phyloP scores from a whole-genome alignment of 2,113 vertebrate species.

The Trogon melanurus region DNA sequence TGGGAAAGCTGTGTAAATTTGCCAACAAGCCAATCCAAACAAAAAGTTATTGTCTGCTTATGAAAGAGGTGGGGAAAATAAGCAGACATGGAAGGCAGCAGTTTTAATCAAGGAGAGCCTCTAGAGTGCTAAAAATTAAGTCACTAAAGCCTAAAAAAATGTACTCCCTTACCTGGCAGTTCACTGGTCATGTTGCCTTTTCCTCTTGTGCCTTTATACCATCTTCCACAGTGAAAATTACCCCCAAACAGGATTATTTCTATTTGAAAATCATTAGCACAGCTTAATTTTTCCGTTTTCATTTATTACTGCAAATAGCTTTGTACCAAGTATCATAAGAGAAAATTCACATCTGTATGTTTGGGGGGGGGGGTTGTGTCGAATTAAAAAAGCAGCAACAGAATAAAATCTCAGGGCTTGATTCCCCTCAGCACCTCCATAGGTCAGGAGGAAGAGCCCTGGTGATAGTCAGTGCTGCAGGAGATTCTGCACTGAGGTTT shows the following conservation, averaged over 20 bases:
- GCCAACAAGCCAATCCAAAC: neutral
- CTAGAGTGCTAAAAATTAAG: neutral
- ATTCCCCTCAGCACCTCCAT: neutral
- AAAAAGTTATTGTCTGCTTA: neutral
- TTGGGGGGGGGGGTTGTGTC: neutral
- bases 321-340: neutral
- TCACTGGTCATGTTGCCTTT: neutral
- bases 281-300: neutral
- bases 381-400: neutral
- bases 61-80: neutral
- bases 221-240: neutral
- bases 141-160: neutral
- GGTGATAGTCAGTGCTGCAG: neutral
- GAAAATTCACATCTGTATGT: neutral
- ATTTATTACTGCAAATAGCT: neutral
- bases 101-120: neutral
- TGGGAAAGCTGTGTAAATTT: conserved; percentile 10
- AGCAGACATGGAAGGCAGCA: neutral
- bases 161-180: neutral
- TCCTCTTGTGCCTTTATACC: neutral
- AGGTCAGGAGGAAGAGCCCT: neutral
- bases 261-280: neutral
- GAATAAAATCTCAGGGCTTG: neutral
- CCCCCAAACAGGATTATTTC: neutral
- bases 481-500: neutral